These are phyloP conservation scores for Lasioglossum malachurum DNA, from an alignment of 2,888 invertebrate genomes.

Conservation along the genomic window DNA sequence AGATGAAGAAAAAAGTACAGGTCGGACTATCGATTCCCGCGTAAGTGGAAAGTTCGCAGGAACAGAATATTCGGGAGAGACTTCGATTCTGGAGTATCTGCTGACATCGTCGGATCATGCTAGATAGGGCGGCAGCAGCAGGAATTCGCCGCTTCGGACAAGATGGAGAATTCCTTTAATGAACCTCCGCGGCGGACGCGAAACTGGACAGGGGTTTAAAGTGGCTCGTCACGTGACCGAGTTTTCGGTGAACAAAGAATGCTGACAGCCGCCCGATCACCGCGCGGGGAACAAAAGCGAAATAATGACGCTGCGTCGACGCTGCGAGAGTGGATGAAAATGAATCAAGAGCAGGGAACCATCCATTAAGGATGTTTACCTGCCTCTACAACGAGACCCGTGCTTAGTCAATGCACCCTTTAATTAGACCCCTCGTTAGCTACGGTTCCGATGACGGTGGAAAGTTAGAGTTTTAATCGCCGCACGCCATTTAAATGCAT, in stretches of 20 bases:
- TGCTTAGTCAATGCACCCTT: constrained; percentile 54
- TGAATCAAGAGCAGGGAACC: constrained; percentile 37
- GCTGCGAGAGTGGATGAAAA: constrained; percentile 21
- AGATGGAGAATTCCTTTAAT: constrained; percentile 21
- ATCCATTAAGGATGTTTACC: constrained; percentile 57
- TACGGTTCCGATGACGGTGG: neutral
- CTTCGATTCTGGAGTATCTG: neutral
- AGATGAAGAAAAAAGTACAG: constrained; percentile 17
- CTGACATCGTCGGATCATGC: neutral
- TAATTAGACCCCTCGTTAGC: constrained; percentile 61
- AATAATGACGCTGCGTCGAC: neutral
- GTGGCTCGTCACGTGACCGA: constrained; percentile 30
- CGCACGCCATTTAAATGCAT: neutral
- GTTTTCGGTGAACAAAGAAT: constrained; percentile 32
- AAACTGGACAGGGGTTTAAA: neutral
- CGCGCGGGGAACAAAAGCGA: neutral
- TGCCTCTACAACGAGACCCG: constrained; percentile 2
- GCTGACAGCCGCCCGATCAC: constrained; percentile 14
- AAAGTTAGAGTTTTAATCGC: constrained; percentile 6
- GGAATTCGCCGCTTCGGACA: neutral
- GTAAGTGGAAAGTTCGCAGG: neutral
- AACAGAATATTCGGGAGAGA: neutral
- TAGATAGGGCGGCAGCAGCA: neutral
- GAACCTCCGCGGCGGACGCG: neutral
- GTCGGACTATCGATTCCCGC: neutral